phyloP scores from a whole-genome alignment of 1,140 invertebrate species.

The Orussus abietinus region DNA sequence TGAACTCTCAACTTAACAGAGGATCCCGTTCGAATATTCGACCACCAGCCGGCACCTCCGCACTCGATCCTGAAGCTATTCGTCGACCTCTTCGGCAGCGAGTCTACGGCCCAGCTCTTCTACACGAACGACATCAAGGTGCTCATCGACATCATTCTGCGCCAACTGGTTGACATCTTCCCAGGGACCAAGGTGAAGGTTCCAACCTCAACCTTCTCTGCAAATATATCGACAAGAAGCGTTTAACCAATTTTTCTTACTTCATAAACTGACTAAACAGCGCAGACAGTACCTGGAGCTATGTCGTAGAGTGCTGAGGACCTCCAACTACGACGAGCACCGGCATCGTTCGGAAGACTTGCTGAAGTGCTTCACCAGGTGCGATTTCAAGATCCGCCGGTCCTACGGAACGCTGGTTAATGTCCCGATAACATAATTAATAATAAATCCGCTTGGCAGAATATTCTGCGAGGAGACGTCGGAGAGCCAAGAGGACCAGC shows the following conservation, averaged over 20 bases:
- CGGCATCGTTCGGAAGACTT: slow-evolving; percentile 72
- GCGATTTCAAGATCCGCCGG: background rate
- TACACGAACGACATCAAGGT: slow-evolving; percentile 93
- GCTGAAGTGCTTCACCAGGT: slow-evolving; percentile 71
- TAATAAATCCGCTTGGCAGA: slow-evolving; percentile 33
- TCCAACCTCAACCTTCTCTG: too few relatives aligned
- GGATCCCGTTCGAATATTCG: slow-evolving; percentile 81
- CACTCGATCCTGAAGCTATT: slow-evolving; percentile 87
- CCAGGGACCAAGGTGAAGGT: slow-evolving; percentile 81
- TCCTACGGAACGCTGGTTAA: background rate
- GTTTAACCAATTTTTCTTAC: slow-evolving; percentile 5
- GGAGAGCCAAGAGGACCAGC: slow-evolving; percentile 68
- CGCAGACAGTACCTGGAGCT: slow-evolving; percentile 72
- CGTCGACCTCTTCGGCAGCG: slow-evolving; percentile 75
- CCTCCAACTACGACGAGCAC: slow-evolving; percentile 72
- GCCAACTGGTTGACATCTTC: slow-evolving; percentile 82
- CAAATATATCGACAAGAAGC: slow-evolving; percentile 7
- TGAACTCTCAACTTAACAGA: too few relatives aligned
- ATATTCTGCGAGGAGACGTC: slow-evolving; percentile 79
- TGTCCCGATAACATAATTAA: background rate
- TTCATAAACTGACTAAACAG: slow-evolving; percentile 47
- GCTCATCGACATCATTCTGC: slow-evolving; percentile 84
- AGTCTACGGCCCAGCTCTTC: slow-evolving; percentile 75
- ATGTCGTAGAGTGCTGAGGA: slow-evolving; percentile 71
- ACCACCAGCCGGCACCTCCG: slow-evolving; percentile 71